Evolutionary conservation across 2,797 vertebrate genomes (phyloP).

Genomic region (Monodelphis domestica): DNA sequence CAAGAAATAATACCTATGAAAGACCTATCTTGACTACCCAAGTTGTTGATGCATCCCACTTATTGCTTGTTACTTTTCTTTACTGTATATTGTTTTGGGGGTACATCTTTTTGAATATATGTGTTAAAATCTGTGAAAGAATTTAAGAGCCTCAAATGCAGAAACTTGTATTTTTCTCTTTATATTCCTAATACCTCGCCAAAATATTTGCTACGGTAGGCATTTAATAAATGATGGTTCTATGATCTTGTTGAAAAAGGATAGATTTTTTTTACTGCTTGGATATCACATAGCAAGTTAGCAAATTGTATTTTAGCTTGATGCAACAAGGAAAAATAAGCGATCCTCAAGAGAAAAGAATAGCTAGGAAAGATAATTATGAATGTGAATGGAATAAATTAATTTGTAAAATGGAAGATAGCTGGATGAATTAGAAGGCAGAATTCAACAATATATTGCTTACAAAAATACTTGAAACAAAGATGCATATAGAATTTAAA

Average conservation of each 20-base stretch:
- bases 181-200: neutral
- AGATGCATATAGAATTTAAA: too few relatives aligned
- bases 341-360: neutral
- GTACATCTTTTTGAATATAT: too few relatives aligned
- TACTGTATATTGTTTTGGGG: neutral
- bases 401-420: neutral
- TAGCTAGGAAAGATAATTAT: neutral
- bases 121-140: too few relatives aligned
- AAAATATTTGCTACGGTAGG: too few relatives aligned
- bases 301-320: neutral
- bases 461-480: too few relatives aligned
- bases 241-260: neutral
- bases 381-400: neutral
- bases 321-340: neutral
- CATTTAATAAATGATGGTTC: too few relatives aligned
- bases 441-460: neutral
- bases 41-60: neutral
- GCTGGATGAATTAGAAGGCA: neutral
- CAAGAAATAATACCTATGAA: neutral
- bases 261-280: neutral
- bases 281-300: neutral
- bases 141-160: neutral
- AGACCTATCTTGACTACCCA: neutral
- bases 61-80: neutral
- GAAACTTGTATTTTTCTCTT: neutral